Evolutionary conservation across 2,113 vertebrate species (phyloP), one percentile per base, ranked within the genome.

Genomic region (Salvator merianae): DNA sequence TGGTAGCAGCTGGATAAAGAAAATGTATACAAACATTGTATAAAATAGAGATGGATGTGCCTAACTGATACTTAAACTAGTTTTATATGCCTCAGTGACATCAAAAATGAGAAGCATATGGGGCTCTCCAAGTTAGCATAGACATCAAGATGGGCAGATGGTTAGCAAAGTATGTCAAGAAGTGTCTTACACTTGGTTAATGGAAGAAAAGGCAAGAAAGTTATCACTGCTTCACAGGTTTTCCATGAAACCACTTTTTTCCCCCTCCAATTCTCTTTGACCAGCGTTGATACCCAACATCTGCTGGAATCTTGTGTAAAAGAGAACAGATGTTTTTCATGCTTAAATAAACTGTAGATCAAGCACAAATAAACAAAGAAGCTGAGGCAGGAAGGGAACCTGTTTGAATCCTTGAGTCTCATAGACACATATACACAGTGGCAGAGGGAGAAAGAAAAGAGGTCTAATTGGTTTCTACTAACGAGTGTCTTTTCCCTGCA

Each of bases 261-360:
- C 71, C 85, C 83, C 66, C 82, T 76, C 74, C 70, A 86, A 83
- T 62, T 76, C 59, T 89, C 1, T 24, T 84, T 82, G 59, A 70
- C 50, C 87, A 24, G 76, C 69, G 71, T 82, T 18, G n/a, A 8
- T 68, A n/a, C 22, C 82, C 68, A 75, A 47, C 40, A 71, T 89
- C 55, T 86, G 36, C 62, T 84, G 59, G 78, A 53, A 85, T 4
- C 1, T 28, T 77, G 34, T 38, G 28, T 77, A 55, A 76, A 59
- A 78, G 3, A 65, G 26, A 85, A 16, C 28, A 89, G 40, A 77
- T 85, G 26, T 47, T 84, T 6, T 36, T 4, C 30, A 68, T 68
- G 77, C 32, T 16, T 34, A 47, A 83, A 85, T 32, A 63, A 87
- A 76, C 73, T 36, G 26, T 53, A 71, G 5, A 84, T 14, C 2